Evolutionary conservation across 2,113 vertebrate species (phyloP).

Genomic region (Buteo buteo): DNA sequence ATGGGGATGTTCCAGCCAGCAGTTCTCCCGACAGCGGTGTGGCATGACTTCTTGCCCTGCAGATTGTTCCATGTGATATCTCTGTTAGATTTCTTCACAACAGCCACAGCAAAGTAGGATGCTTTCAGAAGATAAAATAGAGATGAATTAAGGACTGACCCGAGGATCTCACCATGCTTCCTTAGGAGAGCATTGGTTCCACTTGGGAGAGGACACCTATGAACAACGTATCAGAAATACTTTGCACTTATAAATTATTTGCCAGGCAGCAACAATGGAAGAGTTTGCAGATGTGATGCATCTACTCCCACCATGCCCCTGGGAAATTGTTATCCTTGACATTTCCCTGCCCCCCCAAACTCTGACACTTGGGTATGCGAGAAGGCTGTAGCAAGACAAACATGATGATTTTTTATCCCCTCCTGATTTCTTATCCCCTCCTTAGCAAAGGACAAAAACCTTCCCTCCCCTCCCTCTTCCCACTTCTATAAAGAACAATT

Average conservation of each 20-base stretch:
- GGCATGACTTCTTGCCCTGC: slow-evolving; percentile 82
- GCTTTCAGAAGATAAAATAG: not conserved
- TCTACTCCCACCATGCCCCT: not conserved
- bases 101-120: slow-evolving; percentile 81
- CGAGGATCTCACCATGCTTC: not conserved
- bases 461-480: not conserved
- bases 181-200: not conserved
- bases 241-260: not conserved
- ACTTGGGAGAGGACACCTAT: not conserved
- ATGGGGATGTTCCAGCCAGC: slow-evolving; percentile 91
- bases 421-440: not conserved
- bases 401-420: not conserved
- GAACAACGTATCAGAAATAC: not conserved
- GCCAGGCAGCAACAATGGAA: not conserved
- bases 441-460: not conserved
- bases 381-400: not conserved
- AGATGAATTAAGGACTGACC: not conserved
- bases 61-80: slow-evolving; percentile 77
- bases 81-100: slow-evolving; percentile 72
- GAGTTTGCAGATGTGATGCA: not conserved
- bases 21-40: slow-evolving; percentile 78
- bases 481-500: not conserved
- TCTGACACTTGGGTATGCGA: not conserved
- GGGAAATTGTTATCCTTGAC: not conserved
- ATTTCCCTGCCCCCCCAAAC: not conserved